phyloP scores from a whole-genome alignment of 2,888 invertebrate species.

The Tipula unca region DNA sequence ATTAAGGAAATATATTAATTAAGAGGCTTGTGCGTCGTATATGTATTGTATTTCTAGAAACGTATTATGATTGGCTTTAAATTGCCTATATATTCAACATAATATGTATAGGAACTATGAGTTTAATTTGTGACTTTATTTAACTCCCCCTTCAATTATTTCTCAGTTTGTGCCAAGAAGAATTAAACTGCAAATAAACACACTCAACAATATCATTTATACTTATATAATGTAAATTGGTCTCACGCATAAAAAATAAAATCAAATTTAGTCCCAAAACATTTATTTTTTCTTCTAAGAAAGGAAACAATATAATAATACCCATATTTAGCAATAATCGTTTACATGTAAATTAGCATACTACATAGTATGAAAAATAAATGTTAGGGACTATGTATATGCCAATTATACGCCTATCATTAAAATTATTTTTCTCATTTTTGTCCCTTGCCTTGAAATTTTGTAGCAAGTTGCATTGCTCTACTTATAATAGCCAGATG shows the following conservation, averaged over 20 bases:
- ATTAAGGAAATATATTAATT: neutral
- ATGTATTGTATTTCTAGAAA: neutral
- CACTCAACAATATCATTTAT: neutral
- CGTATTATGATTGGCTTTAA: neutral
- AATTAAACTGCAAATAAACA: neutral
- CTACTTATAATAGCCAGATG: neutral
- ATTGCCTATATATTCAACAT: neutral
- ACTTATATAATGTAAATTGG: neutral
- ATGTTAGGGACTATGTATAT: neutral
- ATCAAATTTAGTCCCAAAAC: neutral
- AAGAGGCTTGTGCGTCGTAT: neutral
- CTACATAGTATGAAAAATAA: neutral
- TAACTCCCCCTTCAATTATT: neutral
- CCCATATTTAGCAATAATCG: conserved; percentile 14
- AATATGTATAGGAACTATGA: neutral
- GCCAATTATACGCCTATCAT: neutral
- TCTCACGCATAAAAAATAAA: neutral
- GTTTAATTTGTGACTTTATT: neutral
- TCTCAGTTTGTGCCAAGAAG: neutral
- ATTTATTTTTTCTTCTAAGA: neutral
- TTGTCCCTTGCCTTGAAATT: neutral
- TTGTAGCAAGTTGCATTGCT: neutral
- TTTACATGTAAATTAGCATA: neutral
- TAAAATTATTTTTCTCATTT: neutral
- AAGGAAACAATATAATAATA: neutral